Conservation (phyloP, 2,113 vertebrate genomes). For the Rostratula benghalensis region DNA sequence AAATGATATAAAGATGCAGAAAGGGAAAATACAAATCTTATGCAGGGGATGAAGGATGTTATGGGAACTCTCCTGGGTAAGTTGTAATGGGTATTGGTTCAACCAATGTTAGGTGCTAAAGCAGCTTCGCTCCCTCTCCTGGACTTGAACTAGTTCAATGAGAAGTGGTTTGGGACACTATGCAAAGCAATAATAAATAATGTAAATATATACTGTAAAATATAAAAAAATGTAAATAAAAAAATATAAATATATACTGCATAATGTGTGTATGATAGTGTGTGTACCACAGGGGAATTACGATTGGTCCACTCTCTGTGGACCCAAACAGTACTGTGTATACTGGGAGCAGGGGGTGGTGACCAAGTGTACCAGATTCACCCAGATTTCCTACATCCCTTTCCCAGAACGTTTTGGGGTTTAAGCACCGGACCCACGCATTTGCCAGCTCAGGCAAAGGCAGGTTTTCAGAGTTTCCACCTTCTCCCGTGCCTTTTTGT, state of each 20-base stretch:
- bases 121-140: neutral
- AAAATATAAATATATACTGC: neutral
- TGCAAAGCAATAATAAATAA: neutral
- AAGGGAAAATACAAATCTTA: neutral
- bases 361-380: neutral
- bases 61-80: neutral
- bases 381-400: neutral
- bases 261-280: rapidly evolving
- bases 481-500: neutral
- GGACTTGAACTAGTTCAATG: neutral
- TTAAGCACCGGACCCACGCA: neutral
- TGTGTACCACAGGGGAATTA: neutral
- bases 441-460: neutral
- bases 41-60: neutral
- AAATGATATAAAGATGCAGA: neutral
- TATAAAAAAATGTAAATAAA: no score
- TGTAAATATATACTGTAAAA: neutral
- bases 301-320: rapidly evolving
- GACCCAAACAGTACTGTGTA: neutral
- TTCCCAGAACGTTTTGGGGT: neutral
- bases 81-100: neutral
- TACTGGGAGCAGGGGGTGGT: neutral
- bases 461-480: neutral
- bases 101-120: neutral
- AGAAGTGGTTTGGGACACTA: neutral